Percentiles rank a stretch among this genome's conserved stretches.
Conservation (phyloP, 2,113 vertebrate genomes). For the Plectropomus leopardus region DNA sequence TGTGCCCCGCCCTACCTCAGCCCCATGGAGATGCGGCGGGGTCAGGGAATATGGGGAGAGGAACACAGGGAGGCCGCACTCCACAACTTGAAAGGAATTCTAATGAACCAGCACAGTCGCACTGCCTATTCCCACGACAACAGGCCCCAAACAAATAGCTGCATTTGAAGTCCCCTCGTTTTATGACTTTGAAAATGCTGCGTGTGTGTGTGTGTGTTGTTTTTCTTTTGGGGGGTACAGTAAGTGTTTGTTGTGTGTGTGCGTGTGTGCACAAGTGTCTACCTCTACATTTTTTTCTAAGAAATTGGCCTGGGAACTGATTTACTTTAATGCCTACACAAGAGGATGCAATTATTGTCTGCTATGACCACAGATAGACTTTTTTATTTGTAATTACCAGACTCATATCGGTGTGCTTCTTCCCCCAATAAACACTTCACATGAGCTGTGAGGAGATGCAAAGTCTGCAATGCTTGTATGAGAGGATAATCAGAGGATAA, state of each 20-base stretch:
- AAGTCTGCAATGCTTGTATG: background rate
- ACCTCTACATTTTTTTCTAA: constrained; percentile 52
- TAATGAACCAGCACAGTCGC: constrained; percentile 87
- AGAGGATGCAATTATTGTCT: constrained; percentile 74
- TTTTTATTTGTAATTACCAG: constrained; percentile 58
- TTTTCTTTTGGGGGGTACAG: constrained; percentile 75
- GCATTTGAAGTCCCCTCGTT: constrained; percentile 89
- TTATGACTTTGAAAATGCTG: constrained; percentile 85
- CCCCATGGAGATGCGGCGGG: constrained; percentile 82
- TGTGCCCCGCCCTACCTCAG: constrained; percentile 81
- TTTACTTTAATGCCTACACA: constrained; percentile 73
- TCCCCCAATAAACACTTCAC: constrained; percentile 37
- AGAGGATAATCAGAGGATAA: constrained; percentile 34
- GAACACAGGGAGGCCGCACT: constrained; percentile 85
- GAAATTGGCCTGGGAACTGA: constrained; percentile 75
- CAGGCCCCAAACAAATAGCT: constrained; percentile 89
- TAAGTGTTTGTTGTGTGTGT: constrained; percentile 55
- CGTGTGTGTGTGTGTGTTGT: constrained; percentile 73
- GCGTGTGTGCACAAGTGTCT: constrained; percentile 51
- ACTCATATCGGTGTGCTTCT: constrained; percentile 30
- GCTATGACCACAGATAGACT: constrained; percentile 67
- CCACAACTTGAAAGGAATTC: constrained; percentile 89
- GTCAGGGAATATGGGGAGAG: constrained; percentile 87
- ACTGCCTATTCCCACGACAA: constrained; percentile 87
- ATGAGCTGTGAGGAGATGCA: constrained; percentile 16